Conservation (phyloP, 2,797 vertebrate genomes). For the Tiaroga cobitis region DNA sequence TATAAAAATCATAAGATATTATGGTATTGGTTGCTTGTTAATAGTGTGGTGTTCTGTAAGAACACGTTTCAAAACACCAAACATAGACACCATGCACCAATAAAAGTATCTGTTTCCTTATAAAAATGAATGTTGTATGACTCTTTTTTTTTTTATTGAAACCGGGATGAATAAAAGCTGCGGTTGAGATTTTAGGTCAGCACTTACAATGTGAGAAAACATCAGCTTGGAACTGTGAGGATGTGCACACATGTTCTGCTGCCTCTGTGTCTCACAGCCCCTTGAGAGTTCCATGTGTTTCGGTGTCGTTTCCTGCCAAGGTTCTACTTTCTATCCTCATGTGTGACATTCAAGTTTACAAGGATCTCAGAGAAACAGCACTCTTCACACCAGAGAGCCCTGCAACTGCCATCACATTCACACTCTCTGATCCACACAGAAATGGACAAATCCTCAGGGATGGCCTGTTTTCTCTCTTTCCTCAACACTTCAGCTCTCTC, state of each 20-base stretch:
- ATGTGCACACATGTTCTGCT: slow-evolving; percentile 20
- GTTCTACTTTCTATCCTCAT: slow-evolving; percentile 72
- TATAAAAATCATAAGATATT: no score
- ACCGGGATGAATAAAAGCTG: background rate
- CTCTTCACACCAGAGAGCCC: slow-evolving; percentile 61
- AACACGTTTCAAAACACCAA: background rate
- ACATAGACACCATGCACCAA: background rate
- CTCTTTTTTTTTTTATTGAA: background rate
- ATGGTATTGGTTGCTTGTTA: no score
- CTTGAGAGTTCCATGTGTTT: slow-evolving; percentile 67
- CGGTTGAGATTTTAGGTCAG: slow-evolving; percentile 9
- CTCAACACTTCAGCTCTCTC: slow-evolving; percentile 25
- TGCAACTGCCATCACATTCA: slow-evolving; percentile 72
- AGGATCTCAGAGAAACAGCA: slow-evolving; percentile 59
- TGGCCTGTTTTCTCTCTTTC: slow-evolving; percentile 52
- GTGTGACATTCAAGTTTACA: slow-evolving; percentile 75
- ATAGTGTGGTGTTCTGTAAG: no score
- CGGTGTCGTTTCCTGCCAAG: slow-evolving; percentile 68
- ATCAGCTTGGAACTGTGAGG: slow-evolving; percentile 6
- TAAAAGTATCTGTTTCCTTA: background rate
- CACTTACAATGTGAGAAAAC: slow-evolving; percentile 31
- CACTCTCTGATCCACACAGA: slow-evolving; percentile 70
- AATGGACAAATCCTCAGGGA: slow-evolving; percentile 74
- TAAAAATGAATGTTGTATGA: background rate
- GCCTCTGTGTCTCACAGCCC: slow-evolving; percentile 19